Base-by-base conservation (phyloP, 2,113 vertebrate species). In the Butorides virescens region DNA sequence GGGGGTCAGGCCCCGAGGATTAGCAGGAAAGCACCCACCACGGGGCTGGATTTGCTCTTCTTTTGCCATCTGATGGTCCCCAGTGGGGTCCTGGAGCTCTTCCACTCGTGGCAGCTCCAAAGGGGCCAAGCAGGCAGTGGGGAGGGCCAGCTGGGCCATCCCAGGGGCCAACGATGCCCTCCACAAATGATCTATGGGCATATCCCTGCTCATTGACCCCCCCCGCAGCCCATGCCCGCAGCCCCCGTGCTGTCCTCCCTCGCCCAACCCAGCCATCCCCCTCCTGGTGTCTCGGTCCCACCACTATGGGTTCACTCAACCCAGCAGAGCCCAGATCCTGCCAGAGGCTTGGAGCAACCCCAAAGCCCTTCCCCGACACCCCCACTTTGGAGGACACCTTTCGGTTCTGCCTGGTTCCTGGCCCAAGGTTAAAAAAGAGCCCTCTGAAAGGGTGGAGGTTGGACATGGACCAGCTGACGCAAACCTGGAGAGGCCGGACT, bases 101-200 rank as follows among this genome's bases (percentile, higher is more conserved):
- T 68, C 36, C 42, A 26, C 37, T 30, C 18, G 3, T 10, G 32
- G 7, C 47, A 56, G 12, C 19, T 61, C n/a, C 46, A 53, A 36
- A 53, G 37, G 22, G 70, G 70, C 12, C 49, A 70, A 26, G 39
- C 26, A 37, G 65, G 62, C 20, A 44, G 19, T 1, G 19, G 15
- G 30, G n/a, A 23, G 30, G 47, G 39, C 7, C 0, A 1, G 30
- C 0, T 34, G 37, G 34, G n/a, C 30, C 25, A 14, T 23, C 32
- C 83, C 26, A n/a, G 32, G 36, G 29, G 39, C 12, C 65, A 63
- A 1, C 0, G 42, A 22, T 13, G 7, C 62, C 42, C 47, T 68
- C 42, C 67, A 80, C n/a, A 65, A 55, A n/a, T 19, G 13, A 23
- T 6, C 68, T 37, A 2, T 4, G 4, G 37, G 25, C 19, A 11